Base-by-base conservation (phyloP, 2,888 invertebrate species). In the Lepas anatifera region DNA sequence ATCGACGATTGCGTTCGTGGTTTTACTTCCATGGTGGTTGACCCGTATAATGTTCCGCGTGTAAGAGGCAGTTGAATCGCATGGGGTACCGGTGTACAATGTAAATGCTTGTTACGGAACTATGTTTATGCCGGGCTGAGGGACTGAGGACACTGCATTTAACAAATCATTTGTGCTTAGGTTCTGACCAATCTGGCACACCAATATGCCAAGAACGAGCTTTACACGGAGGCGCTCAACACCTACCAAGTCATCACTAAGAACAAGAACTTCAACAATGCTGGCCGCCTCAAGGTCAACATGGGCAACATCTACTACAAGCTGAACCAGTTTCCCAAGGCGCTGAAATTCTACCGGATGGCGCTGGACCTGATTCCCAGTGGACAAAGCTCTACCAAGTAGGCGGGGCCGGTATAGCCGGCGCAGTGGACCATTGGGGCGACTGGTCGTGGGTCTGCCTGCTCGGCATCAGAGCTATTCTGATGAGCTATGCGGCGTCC, bases 241-340 rank as follows among this genome's bases (percentile, higher is more conserved):
- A 96, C 96, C 0, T 98, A 96, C 81, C 81, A 84, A 74, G 80
- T 82, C 25, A 82, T 85, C 69, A 81, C 83, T 25, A 76, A 76
- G 73, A 70, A 97, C 79, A 89, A 93, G 79, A 87, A 94, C 84
- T 96, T 97, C 79, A 89, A 88, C 66, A 95, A 96, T 79, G 94
- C 95, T 52, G 92, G 95, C 77, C 86, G 95, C 73, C 83, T 97
- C 16, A 95, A 95, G 84, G 89, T 98, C 0, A 99, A 99, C 80
- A 97, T 99, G 90, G 98, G 97, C 1, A 98, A 98, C 78, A 95
- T 99, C 76, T 94, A 95, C 80, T 93, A 92, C 77, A 92, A 91
- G 81, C 91, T 95, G 85, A 94, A 93, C 74, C 87, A 92, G 77
- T 94, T 90, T 78, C 88, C 90, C 22, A 94, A 96, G 82, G 97